Conservation (phyloP, 2,797 vertebrate genomes). For the Oceanodroma leucorhoa region DNA sequence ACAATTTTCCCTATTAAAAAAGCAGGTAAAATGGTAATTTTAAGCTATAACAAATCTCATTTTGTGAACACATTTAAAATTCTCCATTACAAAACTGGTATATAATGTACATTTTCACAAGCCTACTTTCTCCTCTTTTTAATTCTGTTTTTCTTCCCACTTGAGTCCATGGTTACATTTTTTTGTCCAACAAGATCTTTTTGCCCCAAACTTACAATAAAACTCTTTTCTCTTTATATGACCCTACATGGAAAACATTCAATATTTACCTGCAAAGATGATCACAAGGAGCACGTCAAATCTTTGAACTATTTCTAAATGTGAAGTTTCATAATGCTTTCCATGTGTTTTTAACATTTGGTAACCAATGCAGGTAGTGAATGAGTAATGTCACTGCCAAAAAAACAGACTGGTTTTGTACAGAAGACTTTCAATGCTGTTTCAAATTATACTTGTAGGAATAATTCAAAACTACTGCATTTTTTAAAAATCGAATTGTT, state of each 20-base stretch:
- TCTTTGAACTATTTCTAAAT: slow-evolving; percentile 45
- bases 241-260: background rate
- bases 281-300: slow-evolving; percentile 44
- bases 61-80: background rate
- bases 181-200: background rate
- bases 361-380: slow-evolving; percentile 13
- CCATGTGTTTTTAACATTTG: slow-evolving; percentile 24
- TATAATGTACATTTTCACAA: background rate
- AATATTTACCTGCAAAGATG: slow-evolving; percentile 43
- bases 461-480: background rate
- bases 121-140: background rate
- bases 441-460: background rate
- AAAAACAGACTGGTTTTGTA: slow-evolving; percentile 17
- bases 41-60: background rate
- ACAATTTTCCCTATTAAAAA: background rate
- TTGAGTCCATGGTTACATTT: background rate
- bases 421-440: background rate
- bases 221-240: background rate
- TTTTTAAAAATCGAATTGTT: rapidly evolving
- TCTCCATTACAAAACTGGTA: background rate
- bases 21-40: background rate
- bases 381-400: slow-evolving; percentile 30
- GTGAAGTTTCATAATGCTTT: slow-evolving; percentile 20
- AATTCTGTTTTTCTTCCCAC: background rate
- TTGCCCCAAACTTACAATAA: background rate